Evolutionary conservation across 2,797 vertebrate species (phyloP).

Genomic region (Hemitrygon akajei): DNA sequence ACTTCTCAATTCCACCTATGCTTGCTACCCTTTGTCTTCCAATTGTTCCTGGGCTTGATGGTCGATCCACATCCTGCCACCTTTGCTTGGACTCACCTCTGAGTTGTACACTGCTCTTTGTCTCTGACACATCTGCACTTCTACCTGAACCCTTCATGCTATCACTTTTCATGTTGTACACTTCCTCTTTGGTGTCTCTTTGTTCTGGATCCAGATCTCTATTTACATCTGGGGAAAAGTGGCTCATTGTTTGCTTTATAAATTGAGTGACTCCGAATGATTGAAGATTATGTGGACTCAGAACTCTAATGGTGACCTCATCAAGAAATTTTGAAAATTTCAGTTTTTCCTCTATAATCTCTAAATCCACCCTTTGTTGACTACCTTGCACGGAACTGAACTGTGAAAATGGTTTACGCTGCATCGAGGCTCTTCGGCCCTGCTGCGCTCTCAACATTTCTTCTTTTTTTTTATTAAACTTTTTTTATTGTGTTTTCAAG

Average conservation of each 20-base stretch:
- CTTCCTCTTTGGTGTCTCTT: slow-evolving; percentile 38
- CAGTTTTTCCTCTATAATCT: slow-evolving; percentile 61
- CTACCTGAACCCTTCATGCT: slow-evolving; percentile 37
- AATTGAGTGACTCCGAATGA: slow-evolving; percentile 42
- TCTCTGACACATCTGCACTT: slow-evolving; percentile 54
- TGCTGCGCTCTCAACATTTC: slow-evolving; percentile 40
- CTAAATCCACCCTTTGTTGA: background rate
- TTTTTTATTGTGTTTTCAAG: too few species aligned
- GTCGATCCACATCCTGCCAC: slow-evolving; percentile 40
- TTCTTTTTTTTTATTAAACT: too few species aligned
- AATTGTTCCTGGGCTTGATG: slow-evolving; percentile 45
- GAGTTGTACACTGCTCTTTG: slow-evolving; percentile 46
- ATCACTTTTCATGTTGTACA: slow-evolving; percentile 40
- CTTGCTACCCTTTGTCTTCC: slow-evolving; percentile 40
- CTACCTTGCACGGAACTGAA: background rate
- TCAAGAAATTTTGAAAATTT: slow-evolving; percentile 79
- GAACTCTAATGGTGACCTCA: slow-evolving; percentile 67
- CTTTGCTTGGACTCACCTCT: slow-evolving; percentile 43
- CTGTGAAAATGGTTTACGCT: slow-evolving; percentile 36
- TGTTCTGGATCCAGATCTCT: background rate
- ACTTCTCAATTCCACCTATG: slow-evolving; percentile 37
- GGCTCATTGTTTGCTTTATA: background rate
- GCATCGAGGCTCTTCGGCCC: background rate
- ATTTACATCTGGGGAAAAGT: background rate
- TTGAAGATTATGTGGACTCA: slow-evolving; percentile 61